A percentile compares a stretch with the other conserved stretches of the same genome.
Evolutionary conservation across 2,888 invertebrate genomes (phyloP).

Genomic region (Drosophila imparisetae): DNA sequence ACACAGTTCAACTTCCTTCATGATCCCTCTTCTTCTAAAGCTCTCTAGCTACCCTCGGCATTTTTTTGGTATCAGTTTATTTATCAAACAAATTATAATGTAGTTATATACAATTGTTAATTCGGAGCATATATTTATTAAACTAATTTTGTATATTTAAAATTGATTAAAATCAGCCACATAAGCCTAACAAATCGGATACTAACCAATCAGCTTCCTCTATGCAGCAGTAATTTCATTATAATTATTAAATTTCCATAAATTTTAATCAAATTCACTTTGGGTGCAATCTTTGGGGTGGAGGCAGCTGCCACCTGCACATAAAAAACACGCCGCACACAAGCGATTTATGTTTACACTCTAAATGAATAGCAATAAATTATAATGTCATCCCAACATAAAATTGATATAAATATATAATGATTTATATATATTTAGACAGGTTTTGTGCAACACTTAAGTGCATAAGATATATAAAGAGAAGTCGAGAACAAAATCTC

Average conservation of each 20-base stretch:
- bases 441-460: background rate
- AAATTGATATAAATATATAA: background rate
- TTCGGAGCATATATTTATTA: background rate
- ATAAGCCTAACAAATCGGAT: background rate
- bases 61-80: background rate
- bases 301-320: background rate
- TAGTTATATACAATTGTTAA: background rate
- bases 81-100: background rate
- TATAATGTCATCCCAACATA: background rate
- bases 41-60: background rate
- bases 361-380: background rate
- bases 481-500: background rate
- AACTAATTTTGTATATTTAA: background rate
- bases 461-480: background rate
- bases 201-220: background rate
- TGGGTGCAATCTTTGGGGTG: background rate
- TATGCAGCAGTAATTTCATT: background rate
- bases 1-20: background rate
- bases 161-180: background rate
- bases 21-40: background rate
- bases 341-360: background rate
- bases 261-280: background rate
- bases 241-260: background rate
- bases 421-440: background rate
- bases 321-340: background rate